These are phyloP conservation scores for Microcebus lehilahytsara DNA, from an alignment of 2,113 vertebrate species.

Conservation along the genomic window DNA sequence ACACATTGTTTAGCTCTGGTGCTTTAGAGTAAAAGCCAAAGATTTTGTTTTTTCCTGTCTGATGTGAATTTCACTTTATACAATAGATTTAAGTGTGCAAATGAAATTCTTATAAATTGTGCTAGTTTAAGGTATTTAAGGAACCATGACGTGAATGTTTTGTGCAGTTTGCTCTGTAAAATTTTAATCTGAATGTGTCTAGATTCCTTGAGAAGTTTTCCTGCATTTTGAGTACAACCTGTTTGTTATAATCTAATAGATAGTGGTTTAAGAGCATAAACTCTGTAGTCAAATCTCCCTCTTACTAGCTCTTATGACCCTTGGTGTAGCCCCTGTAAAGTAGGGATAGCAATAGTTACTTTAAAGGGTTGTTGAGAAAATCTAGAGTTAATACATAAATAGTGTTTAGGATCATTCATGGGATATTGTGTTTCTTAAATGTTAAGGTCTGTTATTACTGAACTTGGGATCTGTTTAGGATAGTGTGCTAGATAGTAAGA, in stretches of 20 bases:
- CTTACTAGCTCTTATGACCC: not conserved
- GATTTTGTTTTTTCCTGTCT: not conserved
- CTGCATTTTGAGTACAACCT: conserved; percentile 23
- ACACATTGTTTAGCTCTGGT: not conserved
- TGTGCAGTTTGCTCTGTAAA: conserved; percentile 16
- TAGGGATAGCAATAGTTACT: not conserved
- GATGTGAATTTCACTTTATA: conserved; percentile 21
- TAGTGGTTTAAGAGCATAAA: conserved; percentile 24
- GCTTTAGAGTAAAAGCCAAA: not conserved
- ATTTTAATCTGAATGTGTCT: conserved; percentile 17
- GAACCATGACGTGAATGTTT: not conserved
- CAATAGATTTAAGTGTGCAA: not conserved
- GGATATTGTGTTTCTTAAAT: not conserved
- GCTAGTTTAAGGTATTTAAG: conserved; percentile 10
- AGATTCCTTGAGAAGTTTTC: conserved; percentile 41
- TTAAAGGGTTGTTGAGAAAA: conserved; percentile 17
- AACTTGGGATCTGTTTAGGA: not conserved
- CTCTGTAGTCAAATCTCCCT: not conserved
- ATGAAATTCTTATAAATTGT: conserved; percentile 43
- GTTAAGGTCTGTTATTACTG: not conserved
- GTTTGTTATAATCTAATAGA: not conserved
- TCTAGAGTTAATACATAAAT: not conserved
- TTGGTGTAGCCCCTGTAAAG: not conserved
- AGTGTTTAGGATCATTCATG: not conserved
- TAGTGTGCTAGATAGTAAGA: not conserved